Percentiles rank a stretch among this genome's conserved stretches.
Evolutionary conservation across 2,113 vertebrate genomes (phyloP).

Genomic region (Melanerpes aurifrons): DNA sequence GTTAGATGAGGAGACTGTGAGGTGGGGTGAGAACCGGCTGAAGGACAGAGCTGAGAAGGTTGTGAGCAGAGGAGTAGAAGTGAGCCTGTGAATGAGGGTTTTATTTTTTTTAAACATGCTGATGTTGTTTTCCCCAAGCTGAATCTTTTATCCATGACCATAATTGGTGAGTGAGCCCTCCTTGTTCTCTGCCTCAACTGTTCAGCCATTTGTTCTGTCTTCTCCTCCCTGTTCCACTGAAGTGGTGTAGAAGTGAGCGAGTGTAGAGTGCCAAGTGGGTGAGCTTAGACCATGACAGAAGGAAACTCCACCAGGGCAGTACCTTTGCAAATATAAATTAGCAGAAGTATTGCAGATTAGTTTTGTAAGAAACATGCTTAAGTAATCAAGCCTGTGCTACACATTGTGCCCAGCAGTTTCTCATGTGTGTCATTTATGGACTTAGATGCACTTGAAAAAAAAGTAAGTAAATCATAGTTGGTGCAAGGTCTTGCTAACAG

Average conservation of each 20-base stretch:
- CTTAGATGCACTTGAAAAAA: not conserved
- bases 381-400: not conserved
- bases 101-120: not conserved
- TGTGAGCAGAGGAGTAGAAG: not conserved
- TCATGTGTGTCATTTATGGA: not conserved
- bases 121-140: not conserved
- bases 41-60: too few species aligned
- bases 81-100: not conserved
- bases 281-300: not conserved
- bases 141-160: not conserved
- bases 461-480: not conserved
- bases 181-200: not conserved
- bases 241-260: not conserved
- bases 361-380: not conserved
- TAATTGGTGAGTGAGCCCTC: not conserved
- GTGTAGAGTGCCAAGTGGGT: not conserved
- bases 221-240: not conserved
- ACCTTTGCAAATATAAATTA: constrained; percentile 17
- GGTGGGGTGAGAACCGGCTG: too few species aligned
- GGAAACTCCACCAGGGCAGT: not conserved
- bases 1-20: too few species aligned
- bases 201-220: not conserved
- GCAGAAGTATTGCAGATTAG: not conserved
- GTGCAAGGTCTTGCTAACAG: not conserved
- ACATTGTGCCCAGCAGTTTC: not conserved